phyloP scores from a whole-genome alignment of 2,797 vertebrate species.

The Scleropages formosus region DNA sequence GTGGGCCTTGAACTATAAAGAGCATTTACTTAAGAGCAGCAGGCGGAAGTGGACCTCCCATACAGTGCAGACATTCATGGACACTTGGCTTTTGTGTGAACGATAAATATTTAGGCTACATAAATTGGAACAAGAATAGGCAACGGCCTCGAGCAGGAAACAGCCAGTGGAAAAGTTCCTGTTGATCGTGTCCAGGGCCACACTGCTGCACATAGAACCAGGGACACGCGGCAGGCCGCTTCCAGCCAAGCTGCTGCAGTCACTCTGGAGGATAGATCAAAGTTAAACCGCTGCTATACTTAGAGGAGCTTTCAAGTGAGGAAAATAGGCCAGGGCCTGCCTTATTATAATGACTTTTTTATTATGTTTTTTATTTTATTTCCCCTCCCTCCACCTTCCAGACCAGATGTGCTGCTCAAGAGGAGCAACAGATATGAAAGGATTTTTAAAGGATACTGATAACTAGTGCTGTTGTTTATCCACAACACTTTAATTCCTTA shows the following conservation, averaged over 20 bases:
- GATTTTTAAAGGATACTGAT: too few species aligned
- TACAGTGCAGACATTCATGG: too few species aligned
- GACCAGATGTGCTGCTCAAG: background rate
- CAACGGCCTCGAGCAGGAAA: background rate
- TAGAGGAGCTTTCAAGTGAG: slow-evolving; percentile 20
- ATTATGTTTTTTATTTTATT: background rate
- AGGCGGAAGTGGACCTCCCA: slow-evolving; percentile 5
- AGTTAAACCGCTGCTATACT: slow-evolving; percentile 28
- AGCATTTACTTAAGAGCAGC: background rate
- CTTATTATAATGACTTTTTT: slow-evolving; percentile 10
- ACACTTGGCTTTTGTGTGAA: too few species aligned
- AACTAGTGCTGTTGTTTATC: too few species aligned
- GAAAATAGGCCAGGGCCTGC: slow-evolving; percentile 23
- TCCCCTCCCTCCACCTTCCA: background rate
- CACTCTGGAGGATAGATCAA: slow-evolving; percentile 22
- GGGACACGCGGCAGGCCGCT: background rate
- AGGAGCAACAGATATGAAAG: background rate
- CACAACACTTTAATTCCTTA: too few species aligned
- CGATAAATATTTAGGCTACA: background rate
- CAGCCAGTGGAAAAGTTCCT: slow-evolving; percentile 3
- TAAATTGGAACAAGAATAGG: background rate
- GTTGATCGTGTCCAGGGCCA: slow-evolving; percentile 1
- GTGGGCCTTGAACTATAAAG: too few species aligned
- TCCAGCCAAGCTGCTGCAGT: too few species aligned
- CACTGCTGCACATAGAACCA: background rate